Evolutionary conservation across 2,888 invertebrate genomes (phyloP).

Genomic region (Sminthurinus aureus): DNA sequence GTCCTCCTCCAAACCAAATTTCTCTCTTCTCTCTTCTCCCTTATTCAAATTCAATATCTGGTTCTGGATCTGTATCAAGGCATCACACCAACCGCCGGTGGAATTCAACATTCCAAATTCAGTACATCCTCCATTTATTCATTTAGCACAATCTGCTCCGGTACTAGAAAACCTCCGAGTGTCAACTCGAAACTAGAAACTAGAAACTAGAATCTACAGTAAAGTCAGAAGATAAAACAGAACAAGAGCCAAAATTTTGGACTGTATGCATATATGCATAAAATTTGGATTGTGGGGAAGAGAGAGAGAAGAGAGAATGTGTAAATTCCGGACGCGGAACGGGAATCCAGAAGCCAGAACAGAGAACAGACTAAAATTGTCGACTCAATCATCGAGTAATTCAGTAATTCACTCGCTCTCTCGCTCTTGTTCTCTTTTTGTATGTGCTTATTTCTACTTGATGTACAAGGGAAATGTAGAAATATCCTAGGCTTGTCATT

Average conservation of each 20-base stretch:
- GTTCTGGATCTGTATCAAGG: no score
- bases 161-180: not conserved
- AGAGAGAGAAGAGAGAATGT: not conserved
- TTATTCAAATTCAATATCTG: slow-evolving; percentile 31
- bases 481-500: no score
- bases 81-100: not conserved
- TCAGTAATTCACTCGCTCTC: not conserved
- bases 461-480: no score
- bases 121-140: slow-evolving; percentile 7
- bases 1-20: slow-evolving; percentile 16
- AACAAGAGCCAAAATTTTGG: not conserved
- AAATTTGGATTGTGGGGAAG: not conserved
- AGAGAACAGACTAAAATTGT: not conserved
- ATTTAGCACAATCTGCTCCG: slow-evolving; percentile 6
- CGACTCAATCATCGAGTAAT: slow-evolving; percentile 1
- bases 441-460: not conserved
- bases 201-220: no score
- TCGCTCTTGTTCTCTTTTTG: not conserved
- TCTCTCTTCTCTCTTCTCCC: not conserved
- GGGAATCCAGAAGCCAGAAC: not conserved
- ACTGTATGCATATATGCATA: no score
- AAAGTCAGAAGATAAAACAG: not conserved
- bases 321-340: not conserved
- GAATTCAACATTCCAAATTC: not conserved
- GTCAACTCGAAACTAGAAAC: no score